Base-by-base conservation (phyloP, 2,888 invertebrate species). In the Oscheius sp. region DNA sequence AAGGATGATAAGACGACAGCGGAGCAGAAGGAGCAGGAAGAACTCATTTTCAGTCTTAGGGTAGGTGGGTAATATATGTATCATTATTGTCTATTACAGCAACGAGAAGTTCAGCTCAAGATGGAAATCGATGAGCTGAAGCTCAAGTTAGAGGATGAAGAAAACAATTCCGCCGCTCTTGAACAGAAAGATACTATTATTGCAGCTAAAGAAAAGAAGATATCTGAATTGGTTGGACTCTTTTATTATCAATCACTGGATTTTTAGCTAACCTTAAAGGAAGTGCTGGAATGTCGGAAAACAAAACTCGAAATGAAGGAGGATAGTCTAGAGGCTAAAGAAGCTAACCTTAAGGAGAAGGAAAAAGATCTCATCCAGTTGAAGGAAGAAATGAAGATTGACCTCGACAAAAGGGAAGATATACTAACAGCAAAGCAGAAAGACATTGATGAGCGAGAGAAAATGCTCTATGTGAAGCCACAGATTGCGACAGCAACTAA, bases 1-100 rank as follows among this genome's bases (percentile, higher is more conserved):
- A 33, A 71, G 64, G 57, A 67, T 50, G 24, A 20, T 56, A 30
- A 74, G 69, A 49, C 67, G 5, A 54, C 70, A 33, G n/a, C 45
- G 0, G 67, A 71, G 26, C 68, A 73, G 36, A 74, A 73, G 54
- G 78, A 81, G 47, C 78, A 81, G 22, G 76, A 75, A 4, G 56
- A 72, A 28, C 24, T 50, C 2, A 26, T 62, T 6, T 47, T 14
- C 22, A 50, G 36, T 36, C 12, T 47, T 20, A 59, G 41, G 59
- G 59, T 59, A 17, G n/a, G n/a, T 22, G 6, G 20, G n/a, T 32
- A 2, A 32, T 9, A 28, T 8, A 6, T 30, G 9, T 5, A 14
- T 28, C 26, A 9, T 8, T 30, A 51, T 2, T 5, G 6, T n/a
- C 5, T 22, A 12, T 54, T 54, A 33, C 14, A 59, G 59, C 59